These are phyloP conservation scores for Catamblyrhynchus diadema DNA, from an alignment of 2,797 vertebrate genomes.

Conservation along the genomic window DNA sequence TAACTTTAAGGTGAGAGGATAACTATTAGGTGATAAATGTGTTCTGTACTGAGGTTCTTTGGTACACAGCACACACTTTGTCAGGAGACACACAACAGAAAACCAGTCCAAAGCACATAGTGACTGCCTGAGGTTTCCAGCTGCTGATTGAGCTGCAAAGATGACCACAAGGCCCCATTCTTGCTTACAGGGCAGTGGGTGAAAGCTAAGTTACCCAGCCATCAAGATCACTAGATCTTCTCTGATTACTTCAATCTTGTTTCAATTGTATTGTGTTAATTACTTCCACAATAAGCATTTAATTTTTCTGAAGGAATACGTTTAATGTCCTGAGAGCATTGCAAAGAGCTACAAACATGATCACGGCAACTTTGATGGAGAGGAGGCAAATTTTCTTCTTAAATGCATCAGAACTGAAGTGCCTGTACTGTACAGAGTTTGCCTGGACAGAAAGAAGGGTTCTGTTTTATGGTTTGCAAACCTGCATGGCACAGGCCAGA, in stretches of 20 bases:
- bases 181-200: not conserved
- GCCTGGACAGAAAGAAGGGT: not conserved
- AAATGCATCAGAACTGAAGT: not conserved
- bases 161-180: fast-evolving
- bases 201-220: not conserved
- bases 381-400: not conserved
- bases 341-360: not conserved
- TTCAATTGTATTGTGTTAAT: not conserved
- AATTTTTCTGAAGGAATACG: not conserved
- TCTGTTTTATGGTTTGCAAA: not conserved
- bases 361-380: not conserved
- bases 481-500: not conserved
- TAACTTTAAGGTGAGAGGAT: not conserved
- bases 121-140: not conserved
- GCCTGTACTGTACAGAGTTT: not conserved
- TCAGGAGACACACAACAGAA: not conserved
- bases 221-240: not conserved
- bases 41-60: not conserved
- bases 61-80: not conserved
- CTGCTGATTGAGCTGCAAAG: not conserved
- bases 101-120: not conserved
- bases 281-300: not conserved
- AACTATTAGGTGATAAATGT: not conserved
- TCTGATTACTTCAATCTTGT: not conserved
- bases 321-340: not conserved